Base-by-base conservation (phyloP, 2,888 invertebrate genomes). In the Dolichopus griseipennis region DNA sequence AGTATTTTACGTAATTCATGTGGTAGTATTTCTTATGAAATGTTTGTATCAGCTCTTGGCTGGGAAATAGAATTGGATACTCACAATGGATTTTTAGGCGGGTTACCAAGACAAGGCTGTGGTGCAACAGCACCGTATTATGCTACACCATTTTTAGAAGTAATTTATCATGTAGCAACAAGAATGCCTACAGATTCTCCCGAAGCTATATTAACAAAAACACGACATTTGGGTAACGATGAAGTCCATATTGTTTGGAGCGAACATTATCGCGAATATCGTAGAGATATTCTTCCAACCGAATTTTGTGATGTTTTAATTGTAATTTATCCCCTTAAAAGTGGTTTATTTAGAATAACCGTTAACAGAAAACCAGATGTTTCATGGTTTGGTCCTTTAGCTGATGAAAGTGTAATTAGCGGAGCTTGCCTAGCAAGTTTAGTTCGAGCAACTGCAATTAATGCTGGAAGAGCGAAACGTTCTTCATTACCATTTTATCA, bases 171-270 rank as follows among this genome's bases (percentile, higher is more conserved):
- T 82, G 98, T 99, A 66, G 93, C 97, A 68, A 99, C 99, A 4
- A 86, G 97, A 74, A 96, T 99, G 93, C 95, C 95, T 10, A 92
- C 93, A 0, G 91, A 92, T 76, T 89, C 90, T 65, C 89, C 93
- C 1, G 95, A 95, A 81, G 90, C 92, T 69, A 88, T 95, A 74
- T 84, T 94, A 67, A 91, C 91, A 78, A 95, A 95, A 92, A 94
- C 95, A 18, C 88, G 95, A 6, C 97, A 98, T 84, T 84, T 98
- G 72, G 97, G 97, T 65, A 98, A 98, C 82, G 97, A 98, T 81
- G 97, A 98, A 82, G 94, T 99, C 69, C 98, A 98, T 79, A 95
- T 99, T 72, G 96, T 99, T 41, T 99, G 99, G 99, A 97, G 96
- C 66, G 99, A 99, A 78, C 97, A 99, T 82, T 88, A 87, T 81